These are phyloP conservation scores for Pammene fasciana DNA, from an alignment of 2,888 invertebrate genomes.

Conservation along the genomic window DNA sequence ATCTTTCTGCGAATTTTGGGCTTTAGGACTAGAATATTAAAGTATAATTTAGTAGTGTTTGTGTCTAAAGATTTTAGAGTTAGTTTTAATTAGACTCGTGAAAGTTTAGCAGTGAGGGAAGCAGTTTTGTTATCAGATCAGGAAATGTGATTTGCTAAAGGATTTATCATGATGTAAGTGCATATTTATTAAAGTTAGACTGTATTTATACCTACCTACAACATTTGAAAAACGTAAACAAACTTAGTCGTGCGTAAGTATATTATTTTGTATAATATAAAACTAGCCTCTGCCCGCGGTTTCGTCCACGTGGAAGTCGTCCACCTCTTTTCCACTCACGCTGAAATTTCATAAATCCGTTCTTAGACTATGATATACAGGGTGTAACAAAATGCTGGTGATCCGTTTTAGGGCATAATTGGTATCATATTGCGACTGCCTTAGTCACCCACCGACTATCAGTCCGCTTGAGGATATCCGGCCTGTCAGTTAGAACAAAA, in stretches of 20 bases:
- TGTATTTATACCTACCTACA: not conserved
- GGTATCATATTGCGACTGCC: too few species aligned
- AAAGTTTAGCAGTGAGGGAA: constrained; percentile 30
- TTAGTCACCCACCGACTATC: too few species aligned
- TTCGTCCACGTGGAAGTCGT: too few species aligned
- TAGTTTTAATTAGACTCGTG: constrained; percentile 19
- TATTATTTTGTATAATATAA: too few species aligned
- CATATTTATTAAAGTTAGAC: not conserved
- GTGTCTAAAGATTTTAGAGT: constrained; percentile 14
- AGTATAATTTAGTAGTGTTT: not conserved
- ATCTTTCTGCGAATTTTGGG: constrained; percentile 2
- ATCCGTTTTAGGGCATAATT: too few species aligned
- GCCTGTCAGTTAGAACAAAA: too few species aligned
- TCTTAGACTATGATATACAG: too few species aligned
- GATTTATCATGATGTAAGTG: constrained; percentile 18
- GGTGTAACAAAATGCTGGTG: too few species aligned
- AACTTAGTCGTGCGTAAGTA: not conserved
- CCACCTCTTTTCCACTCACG: too few species aligned
- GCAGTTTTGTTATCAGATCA: constrained; percentile 4
- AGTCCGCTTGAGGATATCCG: too few species aligned
- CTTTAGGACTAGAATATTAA: constrained; percentile 10
- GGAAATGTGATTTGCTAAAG: constrained; percentile 17
- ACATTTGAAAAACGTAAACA: not conserved
- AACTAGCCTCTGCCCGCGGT: too few species aligned
- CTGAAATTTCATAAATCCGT: too few species aligned